Conservation (phyloP, 53 echinoderm and acorn worm species). For the Arbacia lixula region DNA sequence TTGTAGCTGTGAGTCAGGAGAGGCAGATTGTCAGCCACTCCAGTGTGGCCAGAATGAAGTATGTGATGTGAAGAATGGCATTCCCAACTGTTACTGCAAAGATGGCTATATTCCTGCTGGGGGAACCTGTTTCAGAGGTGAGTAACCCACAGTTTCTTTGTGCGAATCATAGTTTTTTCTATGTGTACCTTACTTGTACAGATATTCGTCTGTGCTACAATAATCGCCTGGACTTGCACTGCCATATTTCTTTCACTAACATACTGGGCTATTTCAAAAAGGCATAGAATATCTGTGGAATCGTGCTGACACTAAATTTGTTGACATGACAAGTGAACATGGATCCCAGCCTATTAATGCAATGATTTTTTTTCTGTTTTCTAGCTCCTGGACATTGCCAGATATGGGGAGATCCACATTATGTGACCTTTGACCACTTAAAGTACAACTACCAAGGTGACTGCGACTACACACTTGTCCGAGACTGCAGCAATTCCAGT, state of each 20-base stretch:
- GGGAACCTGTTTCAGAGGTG: slow-evolving; percentile 62
- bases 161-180: no score
- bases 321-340: no score
- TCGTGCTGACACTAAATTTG: no score
- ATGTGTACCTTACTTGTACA: no score
- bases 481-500: slow-evolving; percentile 41
- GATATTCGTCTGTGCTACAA: no score
- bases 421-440: slow-evolving; percentile 62
- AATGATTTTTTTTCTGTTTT: background rate
- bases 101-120: slow-evolving; percentile 63
- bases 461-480: slow-evolving; percentile 62
- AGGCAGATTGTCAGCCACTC: slow-evolving; percentile 18
- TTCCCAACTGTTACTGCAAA: slow-evolving; percentile 63
- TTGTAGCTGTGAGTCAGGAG: slow-evolving; percentile 57
- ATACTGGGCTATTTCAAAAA: no score
- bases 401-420: slow-evolving; percentile 72
- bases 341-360: no score
- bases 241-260: no score
- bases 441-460: slow-evolving; percentile 71
- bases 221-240: no score
- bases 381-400: slow-evolving; percentile 50
- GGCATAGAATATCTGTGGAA: no score
- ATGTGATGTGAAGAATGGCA: slow-evolving; percentile 58
- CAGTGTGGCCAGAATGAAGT: slow-evolving; percentile 43
- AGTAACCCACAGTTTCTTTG: no score